A percentile compares a stretch with the other conserved stretches of the same genome.
These are phyloP conservation scores for Gobius niger DNA, from an alignment of 2,113 vertebrate genomes.

Conservation along the genomic window DNA sequence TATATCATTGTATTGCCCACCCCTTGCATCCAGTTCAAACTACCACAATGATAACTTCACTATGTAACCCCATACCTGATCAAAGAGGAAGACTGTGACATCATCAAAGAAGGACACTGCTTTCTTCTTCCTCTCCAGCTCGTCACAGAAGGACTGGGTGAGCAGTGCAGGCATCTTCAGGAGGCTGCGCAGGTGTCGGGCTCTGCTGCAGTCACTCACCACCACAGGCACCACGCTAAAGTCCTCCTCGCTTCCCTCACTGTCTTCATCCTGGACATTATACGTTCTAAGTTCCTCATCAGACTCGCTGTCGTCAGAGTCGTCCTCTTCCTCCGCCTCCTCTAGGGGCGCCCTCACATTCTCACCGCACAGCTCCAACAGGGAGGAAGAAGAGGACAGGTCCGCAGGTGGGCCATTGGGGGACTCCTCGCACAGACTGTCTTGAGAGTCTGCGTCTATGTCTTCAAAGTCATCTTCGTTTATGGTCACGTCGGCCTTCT, in stretches of 20 bases:
- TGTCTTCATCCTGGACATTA: constrained; percentile 86
- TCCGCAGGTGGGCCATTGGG: constrained; percentile 39
- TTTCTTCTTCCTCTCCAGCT: constrained; percentile 93
- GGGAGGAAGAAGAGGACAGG: constrained; percentile 65
- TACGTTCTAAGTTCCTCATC: constrained; percentile 94
- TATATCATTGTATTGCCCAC: background rate
- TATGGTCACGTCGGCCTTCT: constrained; percentile 70
- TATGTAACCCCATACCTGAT: constrained; percentile 83
- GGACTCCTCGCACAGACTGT: constrained; percentile 74
- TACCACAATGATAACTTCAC: no score
- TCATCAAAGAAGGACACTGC: constrained; percentile 96
- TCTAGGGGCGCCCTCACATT: constrained; percentile 72
- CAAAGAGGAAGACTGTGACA: constrained; percentile 97
- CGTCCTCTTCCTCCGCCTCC: constrained; percentile 85
- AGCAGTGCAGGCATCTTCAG: constrained; percentile 90
- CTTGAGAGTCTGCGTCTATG: constrained; percentile 84
- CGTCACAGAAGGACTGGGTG: constrained; percentile 83
- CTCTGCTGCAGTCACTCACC: constrained; percentile 87
- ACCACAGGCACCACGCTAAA: constrained; percentile 82
- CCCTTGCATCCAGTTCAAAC: no score
- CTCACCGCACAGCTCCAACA: constrained; percentile 69
- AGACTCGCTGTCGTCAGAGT: constrained; percentile 91
- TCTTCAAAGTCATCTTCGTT: constrained; percentile 78
- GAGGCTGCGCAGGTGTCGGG: constrained; percentile 87
- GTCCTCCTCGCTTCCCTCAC: constrained; percentile 94